Conservation (phyloP, 2,113 vertebrate genomes). For the Macrotis lagotis region DNA sequence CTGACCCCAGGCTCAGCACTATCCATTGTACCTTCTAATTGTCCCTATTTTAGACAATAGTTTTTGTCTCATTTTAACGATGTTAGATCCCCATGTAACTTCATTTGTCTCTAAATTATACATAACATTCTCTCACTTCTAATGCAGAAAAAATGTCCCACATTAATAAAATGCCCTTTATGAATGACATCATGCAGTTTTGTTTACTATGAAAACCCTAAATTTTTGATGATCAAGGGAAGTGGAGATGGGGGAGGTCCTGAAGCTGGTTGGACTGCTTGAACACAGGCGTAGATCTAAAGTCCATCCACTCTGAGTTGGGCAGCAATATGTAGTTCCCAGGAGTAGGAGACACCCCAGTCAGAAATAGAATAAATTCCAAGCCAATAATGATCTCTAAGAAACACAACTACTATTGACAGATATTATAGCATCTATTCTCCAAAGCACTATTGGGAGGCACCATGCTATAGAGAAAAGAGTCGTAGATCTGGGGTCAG, state of each 20-base stretch:
- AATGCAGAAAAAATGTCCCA: neutral
- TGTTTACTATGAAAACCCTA: slow-evolving; percentile 9
- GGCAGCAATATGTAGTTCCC: too few relatives aligned
- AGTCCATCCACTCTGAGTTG: neutral
- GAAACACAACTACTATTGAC: too few relatives aligned
- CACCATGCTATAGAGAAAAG: too few relatives aligned
- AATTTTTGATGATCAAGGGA: neutral
- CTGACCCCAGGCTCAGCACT: neutral
- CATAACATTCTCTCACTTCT: slow-evolving; percentile 53
- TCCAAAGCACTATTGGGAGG: too few relatives aligned
- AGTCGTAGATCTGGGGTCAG: too few relatives aligned
- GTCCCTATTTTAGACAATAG: slow-evolving; percentile 48
- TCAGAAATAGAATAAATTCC: neutral
- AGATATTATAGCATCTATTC: too few relatives aligned
- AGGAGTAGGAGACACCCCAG: neutral
- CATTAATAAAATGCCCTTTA: slow-evolving; percentile 43
- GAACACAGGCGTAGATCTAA: neutral
- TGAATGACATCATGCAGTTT: slow-evolving; percentile 29
- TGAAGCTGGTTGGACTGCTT: neutral
- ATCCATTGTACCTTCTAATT: neutral
- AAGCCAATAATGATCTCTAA: neutral
- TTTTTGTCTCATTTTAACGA: slow-evolving; percentile 24
- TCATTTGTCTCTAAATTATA: slow-evolving; percentile 47
- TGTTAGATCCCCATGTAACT: slow-evolving; percentile 24
- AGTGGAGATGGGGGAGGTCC: neutral